Base-by-base conservation (phyloP, 2,113 vertebrate species). In the Gadus chalcogrammus region DNA sequence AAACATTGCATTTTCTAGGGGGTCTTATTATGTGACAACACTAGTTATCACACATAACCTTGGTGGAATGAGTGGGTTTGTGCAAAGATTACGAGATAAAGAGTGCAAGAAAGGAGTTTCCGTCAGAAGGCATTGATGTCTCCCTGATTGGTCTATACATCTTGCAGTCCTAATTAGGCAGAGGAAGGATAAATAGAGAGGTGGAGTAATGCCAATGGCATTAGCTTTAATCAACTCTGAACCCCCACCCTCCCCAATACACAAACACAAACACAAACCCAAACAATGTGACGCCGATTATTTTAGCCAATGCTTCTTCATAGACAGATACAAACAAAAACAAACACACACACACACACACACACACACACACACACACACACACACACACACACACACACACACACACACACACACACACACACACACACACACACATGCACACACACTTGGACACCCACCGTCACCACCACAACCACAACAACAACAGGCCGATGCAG, bases 401-500 rank as follows among this genome's bases (percentile, higher is more conserved):
- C 61, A 24, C 61, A 62, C 61, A 24, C 61, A 62, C 61, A 24
- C 61, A 62, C 61, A 24, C 61, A 62, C 61, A 24, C 61, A 62
- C 61, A 24, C 61, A 62, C 20, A 24, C 9, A 13, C 22, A 24
- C 56, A 22, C 9, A 11, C 11, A 20, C 20, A 5, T 22, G 1
- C 52, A 67, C 22, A 24, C 15, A 64, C 20, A 48, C 15, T 17
- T 16, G 11, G 48, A 56, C 65, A 24, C 58, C 68, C 69, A 67
- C 60, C 48, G 17, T 28, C 42, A 60, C 69, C 5, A 28, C 62
- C 61, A 69, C 9, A 42, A 56, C 52, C 16, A 4, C 8, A 8
- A 67, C 70, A 71, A 72, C 73, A 71, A 78, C 78, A 80, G 79
- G 74, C 73, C 76, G 72, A 73, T 71, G 60, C 70, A 73, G 55